Evolutionary conservation across 1,140 invertebrate species (phyloP).

Genomic region (Brachionus koreanus): DNA sequence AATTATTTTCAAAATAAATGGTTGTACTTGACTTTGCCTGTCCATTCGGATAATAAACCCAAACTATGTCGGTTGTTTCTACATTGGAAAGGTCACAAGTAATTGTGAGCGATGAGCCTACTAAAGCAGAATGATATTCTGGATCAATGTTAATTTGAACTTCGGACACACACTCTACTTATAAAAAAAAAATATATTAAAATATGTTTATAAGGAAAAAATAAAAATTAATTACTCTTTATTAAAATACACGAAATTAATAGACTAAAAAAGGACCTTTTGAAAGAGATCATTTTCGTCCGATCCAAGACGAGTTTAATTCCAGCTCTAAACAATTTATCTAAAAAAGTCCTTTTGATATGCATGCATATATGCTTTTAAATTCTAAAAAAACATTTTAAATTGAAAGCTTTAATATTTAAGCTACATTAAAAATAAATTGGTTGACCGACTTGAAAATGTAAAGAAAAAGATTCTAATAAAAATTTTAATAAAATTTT

Average conservation of each 20-base stretch:
- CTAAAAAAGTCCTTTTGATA: neutral
- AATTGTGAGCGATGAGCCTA: slow-evolving; percentile 6
- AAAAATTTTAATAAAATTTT: no score
- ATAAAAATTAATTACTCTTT: neutral
- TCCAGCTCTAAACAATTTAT: neutral
- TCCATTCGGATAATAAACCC: slow-evolving; percentile 37
- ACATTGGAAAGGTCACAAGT: slow-evolving; percentile 29
- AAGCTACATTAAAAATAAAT: neutral
- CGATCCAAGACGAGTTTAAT: neutral
- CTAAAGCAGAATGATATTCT: slow-evolving; percentile 1
- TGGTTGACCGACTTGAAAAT: no score
- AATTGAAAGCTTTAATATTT: neutral
- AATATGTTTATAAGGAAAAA: neutral
- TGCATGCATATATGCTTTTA: neutral
- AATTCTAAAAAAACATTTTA: neutral
- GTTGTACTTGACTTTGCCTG: neutral
- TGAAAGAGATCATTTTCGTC: neutral
- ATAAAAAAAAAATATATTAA: neutral
- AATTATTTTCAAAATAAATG: slow-evolving; percentile 37
- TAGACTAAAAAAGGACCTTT: neutral
- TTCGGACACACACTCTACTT: neutral
- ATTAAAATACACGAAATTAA: neutral
- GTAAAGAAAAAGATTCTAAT: no score
- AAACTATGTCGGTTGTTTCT: slow-evolving; percentile 21
- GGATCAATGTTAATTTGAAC: slow-evolving; percentile 16